phyloP scores from a whole-genome alignment of 2,113 vertebrate species.

The Callopanchax toddi region DNA sequence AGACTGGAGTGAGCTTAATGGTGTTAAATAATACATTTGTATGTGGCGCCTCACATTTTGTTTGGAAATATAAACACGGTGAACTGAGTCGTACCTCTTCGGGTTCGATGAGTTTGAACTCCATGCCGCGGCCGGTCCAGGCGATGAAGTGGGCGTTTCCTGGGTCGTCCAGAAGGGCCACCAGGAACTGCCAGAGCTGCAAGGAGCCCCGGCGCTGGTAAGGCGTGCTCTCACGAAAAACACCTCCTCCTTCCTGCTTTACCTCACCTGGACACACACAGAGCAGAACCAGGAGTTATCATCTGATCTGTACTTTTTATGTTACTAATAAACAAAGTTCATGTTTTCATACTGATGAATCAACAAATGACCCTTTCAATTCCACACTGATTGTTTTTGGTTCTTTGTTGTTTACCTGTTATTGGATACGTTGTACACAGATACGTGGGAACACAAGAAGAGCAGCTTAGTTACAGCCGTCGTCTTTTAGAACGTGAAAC shows the following conservation, averaged over 20 bases:
- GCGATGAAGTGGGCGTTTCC: constrained; percentile 95
- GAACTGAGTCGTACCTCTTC: constrained; percentile 85
- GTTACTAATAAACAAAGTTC: too few species aligned
- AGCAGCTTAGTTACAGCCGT: constrained; percentile 59
- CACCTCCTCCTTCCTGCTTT: constrained; percentile 87
- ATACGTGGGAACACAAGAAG: constrained; percentile 57
- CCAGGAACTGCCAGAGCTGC: constrained; percentile 98
- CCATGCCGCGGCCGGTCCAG: constrained; percentile 98
- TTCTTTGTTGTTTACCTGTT: constrained; percentile 62
- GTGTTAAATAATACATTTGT: too few species aligned
- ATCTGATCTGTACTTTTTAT: too few species aligned
- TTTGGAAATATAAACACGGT: too few species aligned
- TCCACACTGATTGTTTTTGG: constrained; percentile 33
- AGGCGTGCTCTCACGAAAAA: constrained; percentile 88
- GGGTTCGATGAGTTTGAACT: constrained; percentile 98
- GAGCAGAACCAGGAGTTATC: neutral
- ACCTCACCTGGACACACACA: constrained; percentile 86
- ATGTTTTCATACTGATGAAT: too few species aligned
- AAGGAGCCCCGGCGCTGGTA: constrained; percentile 96
- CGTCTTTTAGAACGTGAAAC: constrained; percentile 33
- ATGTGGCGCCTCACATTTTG: too few species aligned
- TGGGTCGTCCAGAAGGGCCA: constrained; percentile 93
- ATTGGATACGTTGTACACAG: constrained; percentile 61
- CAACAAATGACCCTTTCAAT: too few species aligned
- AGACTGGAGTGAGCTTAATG: too few species aligned